Base-by-base conservation (phyloP, 2,797 vertebrate species). In the Cryptoblepharus egeriae region DNA sequence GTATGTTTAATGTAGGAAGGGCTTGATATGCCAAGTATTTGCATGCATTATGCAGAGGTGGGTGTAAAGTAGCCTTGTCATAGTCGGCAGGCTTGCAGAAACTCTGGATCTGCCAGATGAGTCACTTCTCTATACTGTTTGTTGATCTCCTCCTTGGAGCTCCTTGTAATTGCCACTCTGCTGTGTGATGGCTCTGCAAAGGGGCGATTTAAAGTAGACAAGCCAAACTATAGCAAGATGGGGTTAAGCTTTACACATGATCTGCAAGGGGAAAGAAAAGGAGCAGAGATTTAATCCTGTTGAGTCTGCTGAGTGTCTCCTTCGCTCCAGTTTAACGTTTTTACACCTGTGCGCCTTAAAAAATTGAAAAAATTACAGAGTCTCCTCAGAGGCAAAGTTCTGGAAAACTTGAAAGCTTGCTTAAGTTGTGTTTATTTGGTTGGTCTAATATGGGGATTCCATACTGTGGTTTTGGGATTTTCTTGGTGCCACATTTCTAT, bases 131-230 rank as follows among this genome's bases (percentile, higher is more conserved):
- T 68, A 20, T 64, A 0, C 3, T 37, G 63, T 72, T 72, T 16
- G 67, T 18, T 32, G n/a, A 0, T 16, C 8, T 24, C 68, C 32
- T 0, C 0, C 4, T 45, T 9, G 55, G 72, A 0, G n/a, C n/a
- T n/a, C n/a, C n/a, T 0, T 1, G 16, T 57, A 78, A 60, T 20
- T 70, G 64, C 71, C 49, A 58, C 60, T 28, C 64, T 1, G n/a
- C 64, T 65, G 71, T 0, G 0, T 20, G 1, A 12, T 12, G 15
- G 11, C 26, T 69, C 42, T 1, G 0, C 0, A 4, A 26, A 30
- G 12, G 37, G 13, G 42, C 61, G 24, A 55, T 55, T 45, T 72
- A 28, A 30, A 3, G 1, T 3, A 8, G n/a, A 68, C 22, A 1
- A 15, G 55, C 49, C 76, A 68, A 63, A 20, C 52, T 68, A 49